Evolutionary conservation across 1,140 invertebrate genomes (phyloP).

Genomic region (Achroia grisella): DNA sequence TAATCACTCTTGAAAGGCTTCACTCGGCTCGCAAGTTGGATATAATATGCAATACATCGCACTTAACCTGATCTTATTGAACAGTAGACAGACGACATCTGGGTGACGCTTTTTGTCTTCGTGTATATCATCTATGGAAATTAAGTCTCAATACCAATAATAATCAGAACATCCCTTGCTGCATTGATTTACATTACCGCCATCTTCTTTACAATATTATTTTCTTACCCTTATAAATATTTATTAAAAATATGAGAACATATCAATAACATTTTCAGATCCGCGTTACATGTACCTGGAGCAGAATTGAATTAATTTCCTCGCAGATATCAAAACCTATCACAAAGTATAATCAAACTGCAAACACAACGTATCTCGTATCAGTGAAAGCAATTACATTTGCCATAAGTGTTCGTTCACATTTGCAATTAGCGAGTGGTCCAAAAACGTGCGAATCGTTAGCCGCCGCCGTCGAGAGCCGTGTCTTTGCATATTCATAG

Average conservation of each 20-base stretch:
- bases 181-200: too few relatives aligned
- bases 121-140: too few relatives aligned
- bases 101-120: too few relatives aligned
- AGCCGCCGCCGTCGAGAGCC: slow-evolving; percentile 51
- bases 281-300: not conserved
- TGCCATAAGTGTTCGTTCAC: slow-evolving; percentile 65
- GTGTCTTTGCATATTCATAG: slow-evolving; percentile 72
- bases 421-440: slow-evolving; percentile 68
- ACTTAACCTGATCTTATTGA: slow-evolving; percentile 16
- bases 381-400: slow-evolving; percentile 68
- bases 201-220: too few relatives aligned
- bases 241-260: too few relatives aligned
- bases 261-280: not conserved
- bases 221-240: too few relatives aligned
- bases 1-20: slow-evolving; percentile 62
- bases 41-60: slow-evolving; percentile 53
- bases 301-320: slow-evolving; percentile 13
- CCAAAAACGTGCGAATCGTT: slow-evolving; percentile 71
- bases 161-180: too few relatives aligned
- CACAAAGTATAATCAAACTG: slow-evolving; percentile 33
- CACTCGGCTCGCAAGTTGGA: slow-evolving; percentile 31
- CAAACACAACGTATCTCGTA: slow-evolving; percentile 44
- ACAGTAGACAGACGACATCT: too few relatives aligned
- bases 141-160: too few relatives aligned
- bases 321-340: slow-evolving; percentile 8